phyloP scores from a whole-genome alignment of 2,888 invertebrate species.

The Philereme vetulata region DNA sequence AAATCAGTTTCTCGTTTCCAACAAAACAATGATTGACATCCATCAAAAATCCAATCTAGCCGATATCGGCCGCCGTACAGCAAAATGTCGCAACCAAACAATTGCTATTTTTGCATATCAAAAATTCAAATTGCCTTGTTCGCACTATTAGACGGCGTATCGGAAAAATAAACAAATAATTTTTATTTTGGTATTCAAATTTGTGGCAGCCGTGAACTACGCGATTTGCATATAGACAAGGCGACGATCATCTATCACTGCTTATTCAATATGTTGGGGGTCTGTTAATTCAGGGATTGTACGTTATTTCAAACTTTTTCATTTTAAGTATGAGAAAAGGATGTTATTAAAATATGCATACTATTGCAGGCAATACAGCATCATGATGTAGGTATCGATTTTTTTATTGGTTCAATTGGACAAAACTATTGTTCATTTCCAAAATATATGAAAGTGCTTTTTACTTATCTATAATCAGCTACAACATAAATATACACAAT shows the following conservation, averaged over 20 bases:
- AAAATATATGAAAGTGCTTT: too few relatives aligned
- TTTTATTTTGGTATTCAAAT: constrained; percentile 78
- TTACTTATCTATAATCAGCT: too few relatives aligned
- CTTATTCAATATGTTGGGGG: constrained; percentile 64
- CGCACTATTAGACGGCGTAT: constrained; percentile 69
- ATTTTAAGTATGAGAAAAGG: constrained; percentile 11
- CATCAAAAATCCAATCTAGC: constrained; percentile 63
- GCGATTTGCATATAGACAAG: constrained; percentile 79
- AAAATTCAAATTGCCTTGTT: constrained; percentile 53
- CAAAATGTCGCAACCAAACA: constrained; percentile 46
- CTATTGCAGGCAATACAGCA: too few relatives aligned
- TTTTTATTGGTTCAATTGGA: too few relatives aligned
- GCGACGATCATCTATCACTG: constrained; percentile 68
- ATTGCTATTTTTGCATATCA: constrained; percentile 62
- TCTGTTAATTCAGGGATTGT: constrained; percentile 43
- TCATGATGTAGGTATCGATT: too few relatives aligned
- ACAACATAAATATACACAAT: too few relatives aligned
- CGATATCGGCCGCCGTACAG: constrained; percentile 45
- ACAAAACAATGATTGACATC: constrained; percentile 57
- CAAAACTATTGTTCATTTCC: too few relatives aligned
- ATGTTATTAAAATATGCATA: background rate
- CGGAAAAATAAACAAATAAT: constrained; percentile 71
- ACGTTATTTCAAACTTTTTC: constrained; percentile 51
- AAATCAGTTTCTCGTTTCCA: constrained; percentile 35
- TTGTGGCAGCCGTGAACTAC: constrained; percentile 60